Conservation (phyloP, 2,888 invertebrate genomes). For the Limnephilus rhombicus region DNA sequence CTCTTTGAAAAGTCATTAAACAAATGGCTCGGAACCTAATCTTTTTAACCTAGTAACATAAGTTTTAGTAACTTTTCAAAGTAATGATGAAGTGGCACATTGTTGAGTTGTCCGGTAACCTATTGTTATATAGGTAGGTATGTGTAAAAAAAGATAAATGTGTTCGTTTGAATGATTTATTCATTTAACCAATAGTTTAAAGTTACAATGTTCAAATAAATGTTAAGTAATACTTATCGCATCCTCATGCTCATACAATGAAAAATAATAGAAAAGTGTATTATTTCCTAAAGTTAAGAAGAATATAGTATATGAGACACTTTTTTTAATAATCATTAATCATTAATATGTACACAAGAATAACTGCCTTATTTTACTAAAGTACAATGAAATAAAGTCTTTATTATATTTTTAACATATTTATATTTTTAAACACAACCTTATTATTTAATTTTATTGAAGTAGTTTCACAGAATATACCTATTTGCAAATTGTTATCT, state of each 20-base stretch:
- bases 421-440: slow-evolving; percentile 78
- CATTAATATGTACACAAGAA: slow-evolving; percentile 58
- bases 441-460: slow-evolving; percentile 68
- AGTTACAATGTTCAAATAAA: slow-evolving; percentile 42
- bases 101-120: too few species aligned
- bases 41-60: too few species aligned
- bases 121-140: not conserved
- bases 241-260: slow-evolving; percentile 63
- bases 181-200: not conserved
- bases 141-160: not conserved
- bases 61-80: too few species aligned
- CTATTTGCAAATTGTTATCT: slow-evolving; percentile 50
- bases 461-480: slow-evolving; percentile 46
- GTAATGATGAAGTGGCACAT: too few species aligned
- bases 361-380: slow-evolving; percentile 46
- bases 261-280: slow-evolving; percentile 60
- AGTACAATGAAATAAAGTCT: slow-evolving; percentile 65
- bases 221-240: slow-evolving; percentile 38
- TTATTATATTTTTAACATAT: slow-evolving; percentile 59
- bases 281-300: slow-evolving; percentile 56
- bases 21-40: too few species aligned
- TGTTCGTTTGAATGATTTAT: not conserved
- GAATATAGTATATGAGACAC: slow-evolving; percentile 42
- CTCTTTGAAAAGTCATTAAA: too few species aligned
- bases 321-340: slow-evolving; percentile 45